These are phyloP conservation scores for Leucophenga maculata DNA, from an alignment of 2,888 invertebrate genomes.

Conservation along the genomic window DNA sequence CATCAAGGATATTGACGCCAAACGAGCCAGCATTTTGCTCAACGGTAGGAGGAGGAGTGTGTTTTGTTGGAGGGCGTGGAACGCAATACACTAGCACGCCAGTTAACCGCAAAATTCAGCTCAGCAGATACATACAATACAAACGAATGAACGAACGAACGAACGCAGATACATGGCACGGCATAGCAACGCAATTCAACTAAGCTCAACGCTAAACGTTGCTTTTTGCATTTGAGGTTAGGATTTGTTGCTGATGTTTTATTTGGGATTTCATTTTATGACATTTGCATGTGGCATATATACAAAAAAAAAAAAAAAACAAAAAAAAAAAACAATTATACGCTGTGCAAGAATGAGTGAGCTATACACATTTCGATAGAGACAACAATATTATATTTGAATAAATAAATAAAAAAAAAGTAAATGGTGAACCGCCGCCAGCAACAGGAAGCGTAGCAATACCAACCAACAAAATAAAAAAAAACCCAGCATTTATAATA, in stretches of 20 bases:
- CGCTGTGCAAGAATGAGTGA: not conserved
- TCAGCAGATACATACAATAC: not conserved
- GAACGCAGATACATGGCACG: not conserved
- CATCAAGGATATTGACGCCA: slow-evolving; percentile 56
- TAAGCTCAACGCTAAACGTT: not conserved
- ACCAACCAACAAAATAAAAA: slow-evolving; percentile 11
- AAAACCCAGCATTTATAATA: slow-evolving; percentile 20
- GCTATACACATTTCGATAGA: no score
- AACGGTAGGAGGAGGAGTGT: not conserved
- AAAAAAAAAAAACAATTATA: not conserved
- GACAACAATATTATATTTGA: no score
- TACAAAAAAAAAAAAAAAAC: not conserved
- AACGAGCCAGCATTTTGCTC: slow-evolving; percentile 31
- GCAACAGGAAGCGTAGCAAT: not conserved
- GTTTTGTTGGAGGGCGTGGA: no score
- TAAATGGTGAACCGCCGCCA: not conserved
- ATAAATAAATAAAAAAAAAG: not conserved
- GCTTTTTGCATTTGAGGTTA: slow-evolving; percentile 14
- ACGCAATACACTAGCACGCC: not conserved
- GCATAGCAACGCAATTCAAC: slow-evolving; percentile 23
- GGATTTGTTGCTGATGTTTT: slow-evolving; percentile 13
- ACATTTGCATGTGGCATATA: slow-evolving; percentile 29
- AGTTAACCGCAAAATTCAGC: not conserved
- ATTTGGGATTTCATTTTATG: slow-evolving; percentile 29
- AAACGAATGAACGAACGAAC: not conserved